These are phyloP conservation scores for Anhinga anhinga DNA, from an alignment of 2,113 vertebrate species.

Conservation along the genomic window DNA sequence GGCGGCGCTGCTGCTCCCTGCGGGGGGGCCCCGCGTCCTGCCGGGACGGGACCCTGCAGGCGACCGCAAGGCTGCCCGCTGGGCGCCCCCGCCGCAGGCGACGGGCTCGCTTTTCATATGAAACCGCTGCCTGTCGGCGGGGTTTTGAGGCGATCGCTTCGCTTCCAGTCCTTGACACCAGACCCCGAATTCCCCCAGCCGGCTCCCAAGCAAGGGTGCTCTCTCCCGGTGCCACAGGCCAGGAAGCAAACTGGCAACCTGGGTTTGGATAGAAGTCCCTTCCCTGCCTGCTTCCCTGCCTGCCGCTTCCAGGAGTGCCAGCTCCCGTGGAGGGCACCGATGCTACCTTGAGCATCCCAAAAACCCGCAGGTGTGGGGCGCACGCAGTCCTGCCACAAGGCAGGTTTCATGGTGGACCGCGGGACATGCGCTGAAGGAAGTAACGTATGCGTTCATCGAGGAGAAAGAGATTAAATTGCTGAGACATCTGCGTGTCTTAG, in stretches of 20 bases:
- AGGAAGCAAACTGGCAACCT: not conserved
- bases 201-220: not conserved
- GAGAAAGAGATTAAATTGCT: not conserved
- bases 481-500: not conserved
- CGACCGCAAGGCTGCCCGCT: too few relatives aligned
- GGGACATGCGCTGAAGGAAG: not conserved
- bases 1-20: too few relatives aligned
- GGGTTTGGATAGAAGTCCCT: not conserved
- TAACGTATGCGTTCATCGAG: accelerated
- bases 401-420: accelerated
- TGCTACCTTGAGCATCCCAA: not conserved
- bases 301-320: not conserved
- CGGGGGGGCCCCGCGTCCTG: too few relatives aligned
- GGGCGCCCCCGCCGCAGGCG: not conserved
- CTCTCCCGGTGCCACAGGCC: not conserved
- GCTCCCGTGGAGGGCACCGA: accelerated
- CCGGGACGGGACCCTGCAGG: too few relatives aligned
- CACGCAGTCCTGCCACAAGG: accelerated
- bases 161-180: not conserved
- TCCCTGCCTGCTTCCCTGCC: not conserved
- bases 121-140: not conserved
- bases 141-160: not conserved
- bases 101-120: not conserved
- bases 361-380: too few relatives aligned
- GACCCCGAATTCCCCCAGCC: not conserved